Evolutionary conservation across 2,797 vertebrate genomes (phyloP).

Genomic region (Enteromius fasciolatus): DNA sequence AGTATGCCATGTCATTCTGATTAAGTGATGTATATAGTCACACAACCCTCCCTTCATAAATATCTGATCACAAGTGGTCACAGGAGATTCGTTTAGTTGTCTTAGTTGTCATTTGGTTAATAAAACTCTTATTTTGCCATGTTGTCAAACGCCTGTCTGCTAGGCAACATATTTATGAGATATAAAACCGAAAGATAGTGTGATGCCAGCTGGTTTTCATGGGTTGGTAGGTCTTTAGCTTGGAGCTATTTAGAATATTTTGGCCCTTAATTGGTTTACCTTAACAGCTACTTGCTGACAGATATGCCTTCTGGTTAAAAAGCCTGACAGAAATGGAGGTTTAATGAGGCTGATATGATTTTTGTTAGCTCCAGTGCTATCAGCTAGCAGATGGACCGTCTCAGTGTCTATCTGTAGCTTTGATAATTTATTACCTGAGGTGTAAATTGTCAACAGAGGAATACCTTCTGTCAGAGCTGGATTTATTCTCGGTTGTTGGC

Average conservation of each 20-base stretch:
- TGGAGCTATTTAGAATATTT: constrained; percentile 47
- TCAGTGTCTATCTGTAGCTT: constrained; percentile 43
- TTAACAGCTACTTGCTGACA: constrained; percentile 42
- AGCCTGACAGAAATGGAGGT: constrained; percentile 36
- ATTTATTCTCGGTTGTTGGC: constrained; percentile 19
- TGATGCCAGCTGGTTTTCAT: constrained; percentile 3
- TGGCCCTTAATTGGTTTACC: constrained; percentile 51
- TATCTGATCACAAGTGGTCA: background rate
- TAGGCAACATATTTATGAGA: background rate
- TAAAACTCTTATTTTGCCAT: background rate
- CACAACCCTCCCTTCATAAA: background rate
- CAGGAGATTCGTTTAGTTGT: background rate
- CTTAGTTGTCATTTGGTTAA: constrained; percentile 2
- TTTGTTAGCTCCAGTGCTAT: constrained; percentile 33
- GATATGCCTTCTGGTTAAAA: constrained; percentile 44
- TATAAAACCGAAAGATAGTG: background rate
- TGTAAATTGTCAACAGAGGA: constrained; percentile 68
- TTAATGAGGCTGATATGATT: constrained; percentile 40
- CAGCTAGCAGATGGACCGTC: constrained; percentile 52
- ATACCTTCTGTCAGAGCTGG: constrained; percentile 35
- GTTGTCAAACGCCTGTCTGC: background rate
- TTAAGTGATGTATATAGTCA: background rate
- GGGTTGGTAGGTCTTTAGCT: constrained; percentile 16
- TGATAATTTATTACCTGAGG: constrained; percentile 75
- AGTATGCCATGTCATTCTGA: background rate